phyloP scores from a whole-genome alignment of 2,888 invertebrate genomes.

The Cerastis leucographa region DNA sequence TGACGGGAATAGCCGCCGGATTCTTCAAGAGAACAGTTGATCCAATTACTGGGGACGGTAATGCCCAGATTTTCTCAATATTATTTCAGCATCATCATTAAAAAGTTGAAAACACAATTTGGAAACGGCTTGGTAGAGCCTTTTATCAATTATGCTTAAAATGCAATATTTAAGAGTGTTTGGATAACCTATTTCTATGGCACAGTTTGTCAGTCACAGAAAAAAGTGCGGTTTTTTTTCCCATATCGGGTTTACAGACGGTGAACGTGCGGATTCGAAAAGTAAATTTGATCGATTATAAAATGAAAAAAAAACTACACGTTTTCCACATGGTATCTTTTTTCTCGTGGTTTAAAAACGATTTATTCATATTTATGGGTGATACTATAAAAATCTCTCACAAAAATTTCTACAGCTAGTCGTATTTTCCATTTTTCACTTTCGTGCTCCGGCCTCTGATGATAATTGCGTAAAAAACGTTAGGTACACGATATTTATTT shows the following conservation, averaged over 20 bases:
- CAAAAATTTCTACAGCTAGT: background rate
- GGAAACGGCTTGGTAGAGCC: too few species aligned
- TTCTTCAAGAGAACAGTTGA: conserved; percentile 8
- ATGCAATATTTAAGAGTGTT: background rate
- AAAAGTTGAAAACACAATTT: too few species aligned
- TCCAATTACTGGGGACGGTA: conserved; percentile 46
- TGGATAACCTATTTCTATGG: background rate
- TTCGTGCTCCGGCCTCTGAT: background rate
- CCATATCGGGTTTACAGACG: too few species aligned
- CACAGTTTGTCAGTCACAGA: too few species aligned
- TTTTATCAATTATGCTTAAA: background rate
- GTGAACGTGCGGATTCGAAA: background rate
- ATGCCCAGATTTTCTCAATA: background rate
- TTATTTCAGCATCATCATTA: background rate
- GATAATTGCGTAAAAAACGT: background rate
- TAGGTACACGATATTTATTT: too few species aligned
- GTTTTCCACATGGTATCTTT: background rate
- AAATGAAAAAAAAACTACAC: background rate
- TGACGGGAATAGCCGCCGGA: conserved; percentile 34
- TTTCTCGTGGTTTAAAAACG: background rate
- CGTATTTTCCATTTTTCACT: background rate
- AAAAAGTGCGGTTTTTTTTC: background rate
- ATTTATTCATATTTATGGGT: background rate
- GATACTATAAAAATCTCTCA: background rate
- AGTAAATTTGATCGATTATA: background rate